Percentiles rank a stretch among this genome's conserved stretches.
These are phyloP conservation scores for Chrysolina oricalcia DNA, from an alignment of 2,888 invertebrate species.

Conservation along the genomic window DNA sequence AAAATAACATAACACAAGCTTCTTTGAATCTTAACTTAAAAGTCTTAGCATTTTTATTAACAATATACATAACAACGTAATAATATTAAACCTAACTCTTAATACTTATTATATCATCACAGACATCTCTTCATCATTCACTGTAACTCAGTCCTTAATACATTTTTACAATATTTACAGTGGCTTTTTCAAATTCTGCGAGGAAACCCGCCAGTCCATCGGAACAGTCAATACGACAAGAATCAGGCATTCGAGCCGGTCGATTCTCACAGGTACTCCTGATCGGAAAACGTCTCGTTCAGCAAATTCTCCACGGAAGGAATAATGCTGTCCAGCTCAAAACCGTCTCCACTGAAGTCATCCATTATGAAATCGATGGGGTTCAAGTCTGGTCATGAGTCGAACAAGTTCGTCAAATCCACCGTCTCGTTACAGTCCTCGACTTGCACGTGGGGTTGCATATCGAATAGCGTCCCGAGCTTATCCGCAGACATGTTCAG, in stretches of 20 bases:
- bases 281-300: constrained; percentile 38
- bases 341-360: constrained; percentile 55
- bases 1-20: constrained; percentile 28
- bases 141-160: not conserved
- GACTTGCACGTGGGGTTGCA: constrained; percentile 73
- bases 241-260: not conserved
- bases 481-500: constrained; percentile 73
- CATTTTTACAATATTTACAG: constrained; percentile 8
- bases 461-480: constrained; percentile 73
- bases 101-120: constrained; percentile 28
- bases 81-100: not conserved
- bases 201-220: constrained; percentile 2
- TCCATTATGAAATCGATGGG: constrained; percentile 50
- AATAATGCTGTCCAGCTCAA: constrained; percentile 60
- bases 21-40: constrained; percentile 29
- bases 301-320: constrained; percentile 53
- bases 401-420: constrained; percentile 33
- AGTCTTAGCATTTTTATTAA: not conserved
- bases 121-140: not conserved
- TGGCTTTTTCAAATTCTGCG: not conserved
- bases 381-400: constrained; percentile 50
- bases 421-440: constrained; percentile 64
- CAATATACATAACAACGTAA: not conserved
- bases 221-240: not conserved
- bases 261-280: constrained; percentile 29